Evolutionary conservation across 1,140 invertebrate genomes (phyloP), one percentile per base, ranked within the genome.

Genomic region (Dermatophagoides farinae): DNA sequence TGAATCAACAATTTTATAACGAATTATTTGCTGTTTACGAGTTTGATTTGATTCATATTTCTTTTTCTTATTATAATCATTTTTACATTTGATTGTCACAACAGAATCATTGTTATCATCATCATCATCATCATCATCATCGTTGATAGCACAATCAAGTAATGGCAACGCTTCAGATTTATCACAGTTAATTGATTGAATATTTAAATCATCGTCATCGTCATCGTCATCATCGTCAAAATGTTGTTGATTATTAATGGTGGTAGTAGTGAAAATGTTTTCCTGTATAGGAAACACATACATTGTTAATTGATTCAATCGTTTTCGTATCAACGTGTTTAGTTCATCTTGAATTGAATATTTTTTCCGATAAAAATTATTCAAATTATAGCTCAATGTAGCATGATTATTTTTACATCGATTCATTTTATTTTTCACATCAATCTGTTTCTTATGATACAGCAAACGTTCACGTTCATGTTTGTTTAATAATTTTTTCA

Each of bases 1-100:
- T 40, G 62, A 22, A 20, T 63, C 62, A 22, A 63, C 50, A 16
- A 63, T 59, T 31, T 38, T 20, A 46, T 63, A 61, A 8, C 51
- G 49, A 11, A 20, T 57, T 40, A 22, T 5, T 37, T 10, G 31
- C 11, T 9, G 41, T 44, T n/a, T n/a, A n/a, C n/a, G n/a, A n/a
- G n/a, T n/a, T n/a, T n/a, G n/a, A n/a, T n/a, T n/a, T 41, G 11
- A 20, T 51, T 51, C 25, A 22, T 11, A 41, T 61, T 25, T 50
- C 20, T 25, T 16, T 39, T n/a, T n/a, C n/a, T n/a, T n/a, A n/a
- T n/a, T n/a, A n/a, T n/a, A n/a, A n/a, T n/a, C n/a, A n/a, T n/a
- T n/a, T n/a, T n/a, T n/a, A n/a, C n/a, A n/a, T n/a, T 31, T 31
- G 31, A 31, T 31, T 31, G 31, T 31, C 8, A 8, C 31, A 2